Conservation (phyloP, 2,888 invertebrate genomes). For the Drosophila greeni region DNA sequence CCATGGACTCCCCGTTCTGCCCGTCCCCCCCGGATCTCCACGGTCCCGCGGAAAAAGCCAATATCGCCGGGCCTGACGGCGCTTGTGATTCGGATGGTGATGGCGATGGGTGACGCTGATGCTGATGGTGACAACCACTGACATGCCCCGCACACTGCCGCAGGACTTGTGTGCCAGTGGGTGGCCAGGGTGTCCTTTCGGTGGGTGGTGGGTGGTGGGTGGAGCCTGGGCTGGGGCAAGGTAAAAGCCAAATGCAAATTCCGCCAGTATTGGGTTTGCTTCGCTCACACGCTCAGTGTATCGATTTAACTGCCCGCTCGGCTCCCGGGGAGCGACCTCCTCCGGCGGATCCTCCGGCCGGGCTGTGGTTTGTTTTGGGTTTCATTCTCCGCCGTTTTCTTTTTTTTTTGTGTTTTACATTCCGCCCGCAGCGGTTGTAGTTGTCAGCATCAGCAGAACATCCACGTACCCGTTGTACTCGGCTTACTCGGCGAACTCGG, state of each 20-base stretch:
- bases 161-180: conserved; percentile 12
- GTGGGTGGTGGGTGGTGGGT: conserved; percentile 2
- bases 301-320: conserved; percentile 62
- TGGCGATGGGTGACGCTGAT: conserved; percentile 32
- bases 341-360: conserved; percentile 33
- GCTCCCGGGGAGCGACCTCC: conserved; percentile 45
- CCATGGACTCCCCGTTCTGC: background rate
- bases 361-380: conserved; percentile 38
- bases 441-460: conserved; percentile 52
- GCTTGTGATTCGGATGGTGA: conserved; percentile 25
- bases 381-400: conserved; percentile 23
- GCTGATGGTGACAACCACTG: conserved; percentile 65
- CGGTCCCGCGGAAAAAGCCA: conserved; percentile 55
- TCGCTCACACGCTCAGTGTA: conserved; percentile 61
- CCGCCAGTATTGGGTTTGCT: conserved; percentile 65
- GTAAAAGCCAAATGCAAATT: conserved; percentile 58
- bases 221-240: conserved; percentile 19
- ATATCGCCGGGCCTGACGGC: conserved; percentile 52
- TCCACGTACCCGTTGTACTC: conserved; percentile 21
- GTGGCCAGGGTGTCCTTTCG: conserved; percentile 2
- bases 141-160: conserved; percentile 49
- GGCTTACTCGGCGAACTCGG: conserved; percentile 1
- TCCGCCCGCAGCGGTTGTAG: conserved; percentile 38
- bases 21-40: background rate
- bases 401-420: conserved; percentile 25